Conservation (phyloP, 1,140 invertebrate genomes). For the Bilobella aurantiaca region DNA sequence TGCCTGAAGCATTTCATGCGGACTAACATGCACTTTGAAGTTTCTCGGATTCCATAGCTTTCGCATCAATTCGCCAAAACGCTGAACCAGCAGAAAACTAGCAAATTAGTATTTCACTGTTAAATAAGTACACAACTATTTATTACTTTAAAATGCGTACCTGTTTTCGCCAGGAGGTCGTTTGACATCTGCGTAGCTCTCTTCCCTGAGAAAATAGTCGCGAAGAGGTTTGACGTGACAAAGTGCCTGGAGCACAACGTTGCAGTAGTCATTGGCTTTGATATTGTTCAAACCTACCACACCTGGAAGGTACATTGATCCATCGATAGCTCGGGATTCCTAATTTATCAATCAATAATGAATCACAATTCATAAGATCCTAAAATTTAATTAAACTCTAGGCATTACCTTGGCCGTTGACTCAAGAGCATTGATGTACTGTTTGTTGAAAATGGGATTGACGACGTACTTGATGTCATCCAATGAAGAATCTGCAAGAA, state of each 20-base stretch:
- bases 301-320: conserved; percentile 89
- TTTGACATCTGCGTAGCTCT: conserved; percentile 79
- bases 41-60: conserved; percentile 99
- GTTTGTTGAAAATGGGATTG: conserved; percentile 86
- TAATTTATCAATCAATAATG: conserved; percentile 12
- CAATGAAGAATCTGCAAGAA: conserved; percentile 75
- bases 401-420: conserved; percentile 60
- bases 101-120: not conserved
- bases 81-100: conserved; percentile 74
- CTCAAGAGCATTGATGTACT: conserved; percentile 72
- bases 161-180: conserved; percentile 83
- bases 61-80: conserved; percentile 92
- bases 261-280: conserved; percentile 98
- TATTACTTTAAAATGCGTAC: conserved; percentile 9
- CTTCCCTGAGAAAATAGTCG: conserved; percentile 88
- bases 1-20: conserved; percentile 99
- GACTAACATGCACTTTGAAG: conserved; percentile 98
- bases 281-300: conserved; percentile 98
- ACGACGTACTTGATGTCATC: conserved; percentile 99
- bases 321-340: conserved; percentile 87
- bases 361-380: no score
- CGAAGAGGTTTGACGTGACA: conserved; percentile 88
- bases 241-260: conserved; percentile 92
- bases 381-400: no score
- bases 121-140: conserved; percentile 2